A percentile compares a stretch with the other conserved stretches of the same genome.
Conservation (phyloP, 2,113 vertebrate genomes). For the Pedetes capensis region DNA sequence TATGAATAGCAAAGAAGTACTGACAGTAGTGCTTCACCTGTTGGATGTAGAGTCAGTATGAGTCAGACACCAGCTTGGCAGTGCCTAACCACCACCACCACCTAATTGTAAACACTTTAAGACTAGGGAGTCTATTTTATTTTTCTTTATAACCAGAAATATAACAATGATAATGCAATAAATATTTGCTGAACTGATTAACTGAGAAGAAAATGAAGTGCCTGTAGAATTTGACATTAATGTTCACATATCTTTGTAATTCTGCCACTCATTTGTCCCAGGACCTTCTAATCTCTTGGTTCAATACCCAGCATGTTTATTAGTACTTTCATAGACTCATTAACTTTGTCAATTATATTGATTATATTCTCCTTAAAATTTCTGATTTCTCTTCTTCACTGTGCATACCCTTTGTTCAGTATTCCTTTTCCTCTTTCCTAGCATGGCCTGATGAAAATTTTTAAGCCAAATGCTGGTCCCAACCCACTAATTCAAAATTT, state of each 20-base stretch:
- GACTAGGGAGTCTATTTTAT: neutral
- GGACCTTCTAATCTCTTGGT: neutral
- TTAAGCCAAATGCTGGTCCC: neutral
- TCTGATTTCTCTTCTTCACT: neutral
- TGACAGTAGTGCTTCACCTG: too few relatives aligned
- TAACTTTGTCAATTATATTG: neutral
- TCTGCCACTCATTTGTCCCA: neutral
- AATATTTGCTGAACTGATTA: neutral
- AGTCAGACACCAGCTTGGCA: too few relatives aligned
- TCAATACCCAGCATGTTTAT: neutral
- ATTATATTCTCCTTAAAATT: neutral
- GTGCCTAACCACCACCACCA: too few relatives aligned
- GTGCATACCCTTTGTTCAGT: neutral
- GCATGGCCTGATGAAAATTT: neutral
- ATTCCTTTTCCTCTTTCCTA: neutral
- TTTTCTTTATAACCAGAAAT: neutral
- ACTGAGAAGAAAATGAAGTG: neutral
- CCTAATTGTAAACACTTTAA: neutral
- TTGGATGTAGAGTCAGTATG: too few relatives aligned
- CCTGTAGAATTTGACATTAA: neutral
- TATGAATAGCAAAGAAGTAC: too few relatives aligned
- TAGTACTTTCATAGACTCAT: neutral
- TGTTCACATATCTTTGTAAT: neutral
- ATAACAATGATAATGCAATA: neutral
- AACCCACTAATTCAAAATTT: too few relatives aligned